These are phyloP conservation scores for Probosciger aterrimus DNA, from an alignment of 2,113 vertebrate species.

Conservation along the genomic window DNA sequence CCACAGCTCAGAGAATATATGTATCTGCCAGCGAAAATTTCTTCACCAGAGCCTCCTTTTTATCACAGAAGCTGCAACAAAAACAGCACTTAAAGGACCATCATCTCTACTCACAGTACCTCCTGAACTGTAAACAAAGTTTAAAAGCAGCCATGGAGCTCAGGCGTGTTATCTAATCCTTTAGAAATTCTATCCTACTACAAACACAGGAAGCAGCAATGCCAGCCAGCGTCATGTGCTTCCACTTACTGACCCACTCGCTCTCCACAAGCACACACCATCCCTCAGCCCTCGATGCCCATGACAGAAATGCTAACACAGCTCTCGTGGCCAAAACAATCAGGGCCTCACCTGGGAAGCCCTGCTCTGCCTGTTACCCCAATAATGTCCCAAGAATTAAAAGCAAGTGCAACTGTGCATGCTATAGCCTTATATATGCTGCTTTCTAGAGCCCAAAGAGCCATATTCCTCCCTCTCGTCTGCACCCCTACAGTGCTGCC, in stretches of 20 bases:
- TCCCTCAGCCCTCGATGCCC: rapidly evolving
- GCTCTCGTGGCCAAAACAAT: rapidly evolving
- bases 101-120: constrained; percentile 26
- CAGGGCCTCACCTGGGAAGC: background rate
- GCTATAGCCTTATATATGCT: rapidly evolving
- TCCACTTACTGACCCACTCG: background rate
- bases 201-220: background rate
- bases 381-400: rapidly evolving
- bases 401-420: background rate
- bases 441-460: background rate
- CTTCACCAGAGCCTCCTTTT: constrained; percentile 9
- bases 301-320: background rate
- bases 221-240: constrained; percentile 1
- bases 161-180: constrained; percentile 26
- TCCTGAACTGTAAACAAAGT: constrained; percentile 45
- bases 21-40: background rate
- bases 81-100: constrained; percentile 47
- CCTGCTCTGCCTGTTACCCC: background rate
- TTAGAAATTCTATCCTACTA: constrained; percentile 15
- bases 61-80: background rate
- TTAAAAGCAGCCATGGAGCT: constrained; percentile 10
- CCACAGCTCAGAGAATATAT: background rate
- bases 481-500: rapidly evolving
- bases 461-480: background rate
- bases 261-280: background rate